Conservation (phyloP, 30 jellyfish, hydroid and myxozoan genomes). For the Nemopilema nomurai region DNA sequence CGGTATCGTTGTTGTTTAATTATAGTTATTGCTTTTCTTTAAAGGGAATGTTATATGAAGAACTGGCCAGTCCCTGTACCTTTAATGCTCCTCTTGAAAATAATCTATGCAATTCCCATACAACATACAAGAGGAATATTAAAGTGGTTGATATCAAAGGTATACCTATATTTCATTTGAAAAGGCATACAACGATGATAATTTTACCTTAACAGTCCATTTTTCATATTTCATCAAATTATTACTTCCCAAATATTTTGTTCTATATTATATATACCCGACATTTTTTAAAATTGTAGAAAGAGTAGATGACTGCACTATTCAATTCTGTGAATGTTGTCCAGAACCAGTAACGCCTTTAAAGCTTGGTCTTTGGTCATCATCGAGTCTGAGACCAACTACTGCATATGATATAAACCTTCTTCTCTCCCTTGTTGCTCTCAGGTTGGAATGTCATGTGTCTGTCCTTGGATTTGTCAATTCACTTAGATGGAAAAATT, state of each 20-base stretch:
- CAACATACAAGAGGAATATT: conserved; percentile 11
- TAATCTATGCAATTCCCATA: background rate
- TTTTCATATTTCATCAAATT: background rate
- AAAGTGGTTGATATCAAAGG: conserved; percentile 11
- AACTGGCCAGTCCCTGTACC: background rate
- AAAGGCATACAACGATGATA: background rate
- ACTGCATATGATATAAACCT: conserved; percentile 20
- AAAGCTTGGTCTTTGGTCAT: conserved; percentile 35
- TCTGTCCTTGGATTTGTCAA: conserved; percentile 28
- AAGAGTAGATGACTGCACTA: conserved; percentile 23
- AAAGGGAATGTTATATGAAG: conserved; percentile 1
- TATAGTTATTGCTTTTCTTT: background rate
- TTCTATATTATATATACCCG: background rate
- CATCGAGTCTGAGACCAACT: conserved; percentile 24
- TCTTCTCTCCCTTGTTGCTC: background rate
- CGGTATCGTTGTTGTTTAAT: too few relatives aligned
- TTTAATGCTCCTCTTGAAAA: background rate
- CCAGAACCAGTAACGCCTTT: conserved; percentile 9
- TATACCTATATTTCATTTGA: background rate
- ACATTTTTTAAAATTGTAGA: background rate
- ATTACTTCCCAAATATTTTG: background rate
- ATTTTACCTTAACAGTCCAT: background rate
- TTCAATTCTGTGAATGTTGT: conserved; percentile 26
- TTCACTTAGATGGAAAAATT: conserved; percentile 35
- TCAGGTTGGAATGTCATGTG: conserved; percentile 21